These are phyloP conservation scores for Acanthurus leucopareius DNA, from an alignment of 2,797 vertebrate species.

Conservation along the genomic window DNA sequence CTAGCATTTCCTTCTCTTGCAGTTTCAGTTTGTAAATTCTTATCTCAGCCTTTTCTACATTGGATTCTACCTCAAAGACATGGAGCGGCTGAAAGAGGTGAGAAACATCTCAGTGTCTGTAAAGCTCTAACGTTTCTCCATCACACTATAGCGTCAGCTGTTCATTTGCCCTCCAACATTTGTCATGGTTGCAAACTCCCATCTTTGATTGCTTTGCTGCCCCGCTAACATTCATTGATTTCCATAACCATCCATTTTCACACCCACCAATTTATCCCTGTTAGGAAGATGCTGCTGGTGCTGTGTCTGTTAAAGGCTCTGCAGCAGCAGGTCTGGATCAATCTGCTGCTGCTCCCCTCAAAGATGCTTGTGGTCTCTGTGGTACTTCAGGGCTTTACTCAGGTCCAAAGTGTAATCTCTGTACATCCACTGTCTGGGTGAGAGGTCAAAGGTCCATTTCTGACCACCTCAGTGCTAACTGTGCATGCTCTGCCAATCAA, in stretches of 20 bases:
- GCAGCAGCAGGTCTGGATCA: conserved; percentile 89
- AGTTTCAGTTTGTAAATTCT: conserved; percentile 99
- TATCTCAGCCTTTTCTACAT: conserved; percentile 99
- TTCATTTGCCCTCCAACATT: conserved; percentile 9
- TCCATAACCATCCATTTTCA: conserved; percentile 52
- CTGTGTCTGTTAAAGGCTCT: conserved; percentile 90
- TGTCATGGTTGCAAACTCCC: neutral
- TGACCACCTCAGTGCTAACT: neutral
- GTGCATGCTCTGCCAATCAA: conserved; percentile 21
- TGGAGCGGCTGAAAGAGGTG: conserved; percentile 99
- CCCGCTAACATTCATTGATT: conserved; percentile 47
- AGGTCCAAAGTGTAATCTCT: conserved; percentile 87
- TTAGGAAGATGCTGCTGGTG: conserved; percentile 90
- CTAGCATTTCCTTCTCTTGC: conserved; percentile 55
- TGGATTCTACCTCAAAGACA: conserved; percentile 99
- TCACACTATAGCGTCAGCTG: neutral
- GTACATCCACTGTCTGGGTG: conserved; percentile 8
- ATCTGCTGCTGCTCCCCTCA: conserved; percentile 87
- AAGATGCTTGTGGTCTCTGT: conserved; percentile 87
- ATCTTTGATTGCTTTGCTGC: conserved; percentile 48
- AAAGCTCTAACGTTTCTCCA: neutral
- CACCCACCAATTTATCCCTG: conserved; percentile 57
- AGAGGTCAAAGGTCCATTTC: conserved; percentile 28
- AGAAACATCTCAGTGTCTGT: conserved; percentile 41
- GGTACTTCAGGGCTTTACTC: conserved; percentile 81